A percentile compares a stretch with the other conserved stretches of the same genome.
phyloP scores from a whole-genome alignment of 2,888 invertebrate genomes.

The Synanthedon tipuliformis region DNA sequence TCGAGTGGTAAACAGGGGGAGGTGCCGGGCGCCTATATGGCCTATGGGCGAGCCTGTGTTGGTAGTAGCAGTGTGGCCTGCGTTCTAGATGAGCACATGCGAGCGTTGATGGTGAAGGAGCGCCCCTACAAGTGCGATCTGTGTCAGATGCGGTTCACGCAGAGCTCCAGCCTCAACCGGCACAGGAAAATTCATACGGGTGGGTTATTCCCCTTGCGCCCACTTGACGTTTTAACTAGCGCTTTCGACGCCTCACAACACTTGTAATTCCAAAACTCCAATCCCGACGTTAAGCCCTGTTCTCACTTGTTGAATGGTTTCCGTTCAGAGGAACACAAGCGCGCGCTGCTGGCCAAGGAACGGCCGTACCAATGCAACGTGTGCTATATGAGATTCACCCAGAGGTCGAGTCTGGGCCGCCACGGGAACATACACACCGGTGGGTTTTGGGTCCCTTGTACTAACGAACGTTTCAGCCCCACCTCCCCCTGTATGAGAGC shows the following conservation, averaged over 20 bases:
- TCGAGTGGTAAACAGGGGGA: slow-evolving; percentile 66
- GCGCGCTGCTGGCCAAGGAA: slow-evolving; percentile 59
- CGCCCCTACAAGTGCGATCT: slow-evolving; percentile 76
- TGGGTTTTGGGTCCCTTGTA: slow-evolving; percentile 39
- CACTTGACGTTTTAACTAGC: slow-evolving; percentile 15
- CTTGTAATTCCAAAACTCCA: background rate
- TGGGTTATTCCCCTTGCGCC: slow-evolving; percentile 48
- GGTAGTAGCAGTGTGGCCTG: slow-evolving; percentile 43
- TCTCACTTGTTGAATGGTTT: slow-evolving; percentile 45
- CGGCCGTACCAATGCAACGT: slow-evolving; percentile 74
- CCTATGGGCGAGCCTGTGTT: slow-evolving; percentile 23
- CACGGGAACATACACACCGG: slow-evolving; percentile 75
- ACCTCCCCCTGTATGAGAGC: slow-evolving; percentile 66
- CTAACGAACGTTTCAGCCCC: slow-evolving; percentile 33
- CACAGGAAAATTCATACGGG: slow-evolving; percentile 78
- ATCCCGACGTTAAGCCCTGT: slow-evolving; percentile 12
- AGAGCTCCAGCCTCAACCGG: slow-evolving; percentile 78
- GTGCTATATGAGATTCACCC: slow-evolving; percentile 75
- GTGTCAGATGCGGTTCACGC: slow-evolving; percentile 78
- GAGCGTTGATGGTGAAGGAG: slow-evolving; percentile 67
- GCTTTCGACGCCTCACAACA: slow-evolving; percentile 7
- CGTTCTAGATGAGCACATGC: slow-evolving; percentile 69
- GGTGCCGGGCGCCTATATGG: slow-evolving; percentile 33
- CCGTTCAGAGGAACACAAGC: slow-evolving; percentile 60
- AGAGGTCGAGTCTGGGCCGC: slow-evolving; percentile 76